phyloP scores from a whole-genome alignment of 2,113 vertebrate species.

The Lepisosteus oculatus region DNA sequence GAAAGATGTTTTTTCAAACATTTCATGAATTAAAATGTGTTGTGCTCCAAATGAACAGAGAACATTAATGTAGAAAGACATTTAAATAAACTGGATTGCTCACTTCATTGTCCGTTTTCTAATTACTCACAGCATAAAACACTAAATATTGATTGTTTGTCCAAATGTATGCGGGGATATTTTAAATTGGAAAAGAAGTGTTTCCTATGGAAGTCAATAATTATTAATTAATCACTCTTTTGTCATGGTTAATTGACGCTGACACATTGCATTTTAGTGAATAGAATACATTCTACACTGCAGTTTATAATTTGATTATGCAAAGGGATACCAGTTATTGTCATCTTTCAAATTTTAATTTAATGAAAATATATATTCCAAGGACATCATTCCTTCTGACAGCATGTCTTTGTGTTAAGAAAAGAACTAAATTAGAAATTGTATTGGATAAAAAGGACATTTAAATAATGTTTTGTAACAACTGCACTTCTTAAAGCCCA shows the following conservation, averaged over 20 bases:
- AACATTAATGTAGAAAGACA: background rate
- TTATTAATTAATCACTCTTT: slow-evolving; percentile 64
- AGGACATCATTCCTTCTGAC: slow-evolving; percentile 9
- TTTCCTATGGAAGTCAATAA: slow-evolving; percentile 65
- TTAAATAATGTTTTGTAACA: too few species aligned
- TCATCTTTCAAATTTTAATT: slow-evolving; percentile 10
- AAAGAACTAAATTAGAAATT: too few species aligned
- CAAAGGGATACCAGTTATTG: background rate
- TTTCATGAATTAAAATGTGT: too few species aligned
- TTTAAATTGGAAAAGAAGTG: slow-evolving; percentile 59
- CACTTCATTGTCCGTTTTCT: background rate
- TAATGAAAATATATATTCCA: slow-evolving; percentile 1
- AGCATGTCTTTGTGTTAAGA: background rate
- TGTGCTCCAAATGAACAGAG: background rate
- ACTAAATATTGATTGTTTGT: slow-evolving; percentile 53
- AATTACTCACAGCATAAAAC: background rate
- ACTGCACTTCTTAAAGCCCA: too few species aligned
- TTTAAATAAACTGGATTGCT: too few species aligned
- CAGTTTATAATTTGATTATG: slow-evolving; percentile 43
- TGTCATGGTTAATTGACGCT: slow-evolving; percentile 56
- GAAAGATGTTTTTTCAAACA: too few species aligned
- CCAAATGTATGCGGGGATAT: slow-evolving; percentile 51
- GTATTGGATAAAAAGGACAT: too few species aligned
- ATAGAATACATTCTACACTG: slow-evolving; percentile 46
- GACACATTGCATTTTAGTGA: slow-evolving; percentile 52